These are phyloP conservation scores for Ahaetulla prasina DNA, from an alignment of 2,113 vertebrate genomes.

Conservation along the genomic window DNA sequence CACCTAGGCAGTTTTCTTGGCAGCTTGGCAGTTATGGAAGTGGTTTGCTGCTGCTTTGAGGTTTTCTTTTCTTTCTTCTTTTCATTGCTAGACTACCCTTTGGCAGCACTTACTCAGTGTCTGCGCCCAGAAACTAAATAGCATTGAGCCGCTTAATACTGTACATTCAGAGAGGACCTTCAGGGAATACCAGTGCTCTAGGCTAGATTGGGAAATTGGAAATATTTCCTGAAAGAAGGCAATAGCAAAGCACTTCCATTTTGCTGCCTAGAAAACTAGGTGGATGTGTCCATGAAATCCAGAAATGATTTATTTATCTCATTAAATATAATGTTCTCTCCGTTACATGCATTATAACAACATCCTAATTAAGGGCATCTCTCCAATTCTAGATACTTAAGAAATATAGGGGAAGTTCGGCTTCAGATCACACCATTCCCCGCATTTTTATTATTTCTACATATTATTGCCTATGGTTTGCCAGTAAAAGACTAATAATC, in stretches of 20 bases:
- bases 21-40: not conserved
- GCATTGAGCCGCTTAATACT: not conserved
- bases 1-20: not conserved
- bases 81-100: not conserved
- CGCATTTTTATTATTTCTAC: conserved; percentile 32
- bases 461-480: not conserved
- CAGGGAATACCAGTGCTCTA: not conserved
- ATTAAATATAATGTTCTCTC: conserved; percentile 58
- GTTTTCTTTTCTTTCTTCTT: not conserved
- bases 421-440: conserved; percentile 53
- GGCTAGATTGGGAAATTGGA: not conserved
- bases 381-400: conserved; percentile 66
- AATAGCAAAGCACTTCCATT: not conserved
- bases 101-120: not conserved
- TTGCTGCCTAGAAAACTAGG: not conserved
- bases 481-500: not conserved
- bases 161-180: not conserved
- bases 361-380: conserved; percentile 72
- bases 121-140: not conserved
- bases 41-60: not conserved
- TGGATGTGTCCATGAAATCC: not conserved
- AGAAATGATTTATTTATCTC: conserved; percentile 18
- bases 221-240: not conserved
- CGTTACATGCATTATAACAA: conserved; percentile 66
- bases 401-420: conserved; percentile 58